Base-by-base conservation (phyloP, 2,113 vertebrate genomes). In the Saccopteryx leptura region DNA sequence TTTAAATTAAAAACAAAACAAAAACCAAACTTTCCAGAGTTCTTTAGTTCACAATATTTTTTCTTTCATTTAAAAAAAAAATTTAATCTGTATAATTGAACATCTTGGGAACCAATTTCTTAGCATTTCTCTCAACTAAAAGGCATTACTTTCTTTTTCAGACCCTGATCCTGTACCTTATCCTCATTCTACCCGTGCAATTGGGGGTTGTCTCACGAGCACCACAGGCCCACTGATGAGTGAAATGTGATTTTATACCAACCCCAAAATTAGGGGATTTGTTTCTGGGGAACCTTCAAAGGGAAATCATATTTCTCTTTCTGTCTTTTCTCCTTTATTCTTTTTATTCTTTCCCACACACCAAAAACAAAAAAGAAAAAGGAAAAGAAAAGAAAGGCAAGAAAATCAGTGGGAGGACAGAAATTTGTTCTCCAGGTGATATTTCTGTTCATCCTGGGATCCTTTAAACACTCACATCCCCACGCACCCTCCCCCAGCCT, bases 351-450 rank as follows among this genome's bases (percentile, higher is more conserved):
- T 39, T 91, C 14, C 13, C 60, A 86, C 7, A 81, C 26, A 85
- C 7, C 26, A 71, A 58, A 91, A 87, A 58, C 11, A 39, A 69
- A 87, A 28, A 48, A 52, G 18, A 48, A 88, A 90, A 90, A 31
- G 17, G 83, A 88, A 84, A 79, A n/a, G 9, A 84, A 75, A 87
- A 68, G 46, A 63, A 88, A 92, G 68, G 7, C 26, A 93, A 93
- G 79, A 90, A 93, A 93, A 95, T 75, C 60, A 81, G 88, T 88
- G 88, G 76, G 66, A 93, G 84, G 93, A 74, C 75, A 91, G 86
- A 86, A 88, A 97, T 60, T 96, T 88, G 58, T 95, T 94, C 71
- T 92, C 79, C 83, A 76, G 81, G 84, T 95, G 71, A 72, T 80
- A 72, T 95, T 95, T 92, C 94, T 93, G 76, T 28, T 66, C 94